A percentile compares a stretch with the other conserved stretches of the same genome.
These are phyloP conservation scores for Battus philenor DNA, from an alignment of 1,140 invertebrate genomes.

Conservation along the genomic window DNA sequence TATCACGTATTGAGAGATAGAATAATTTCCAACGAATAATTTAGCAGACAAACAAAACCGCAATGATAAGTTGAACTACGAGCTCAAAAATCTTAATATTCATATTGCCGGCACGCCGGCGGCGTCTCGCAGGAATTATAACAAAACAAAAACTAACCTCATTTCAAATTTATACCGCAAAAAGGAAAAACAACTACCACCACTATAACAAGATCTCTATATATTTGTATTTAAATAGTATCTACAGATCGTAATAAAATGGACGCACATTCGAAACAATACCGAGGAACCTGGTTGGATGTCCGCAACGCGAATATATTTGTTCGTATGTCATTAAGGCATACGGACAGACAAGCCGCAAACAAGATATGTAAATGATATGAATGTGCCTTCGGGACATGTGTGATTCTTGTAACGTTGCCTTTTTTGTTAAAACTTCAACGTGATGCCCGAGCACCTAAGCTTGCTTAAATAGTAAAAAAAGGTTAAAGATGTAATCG, in stretches of 20 bases:
- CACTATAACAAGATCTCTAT: conserved; percentile 22
- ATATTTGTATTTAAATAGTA: not conserved
- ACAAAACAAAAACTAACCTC: conserved; percentile 65
- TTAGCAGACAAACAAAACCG: conserved; percentile 4
- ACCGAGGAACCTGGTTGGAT: conserved; percentile 30
- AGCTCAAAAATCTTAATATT: conserved; percentile 62
- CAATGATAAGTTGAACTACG: conserved; percentile 37
- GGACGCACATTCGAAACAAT: conserved; percentile 41
- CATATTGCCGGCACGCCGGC: conserved; percentile 53
- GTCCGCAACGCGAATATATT: conserved; percentile 47
- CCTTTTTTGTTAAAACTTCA: conserved; percentile 26
- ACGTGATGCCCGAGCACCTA: no score
- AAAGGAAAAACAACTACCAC: conserved; percentile 34
- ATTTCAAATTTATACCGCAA: conserved; percentile 54
- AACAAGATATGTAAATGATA: conserved; percentile 66
- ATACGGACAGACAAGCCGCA: conserved; percentile 52
- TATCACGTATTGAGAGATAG: no score
- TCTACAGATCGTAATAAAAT: conserved; percentile 20
- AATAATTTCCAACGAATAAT: no score
- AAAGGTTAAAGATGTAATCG: no score
- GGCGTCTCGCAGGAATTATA: conserved; percentile 66
- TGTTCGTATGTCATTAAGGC: conserved; percentile 58
- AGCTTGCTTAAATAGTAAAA: no score
- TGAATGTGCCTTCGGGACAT: conserved; percentile 30
- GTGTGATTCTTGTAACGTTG: conserved; percentile 30